Base-by-base conservation (phyloP, 2,888 invertebrate species). In the Agonum fuliginosum region DNA sequence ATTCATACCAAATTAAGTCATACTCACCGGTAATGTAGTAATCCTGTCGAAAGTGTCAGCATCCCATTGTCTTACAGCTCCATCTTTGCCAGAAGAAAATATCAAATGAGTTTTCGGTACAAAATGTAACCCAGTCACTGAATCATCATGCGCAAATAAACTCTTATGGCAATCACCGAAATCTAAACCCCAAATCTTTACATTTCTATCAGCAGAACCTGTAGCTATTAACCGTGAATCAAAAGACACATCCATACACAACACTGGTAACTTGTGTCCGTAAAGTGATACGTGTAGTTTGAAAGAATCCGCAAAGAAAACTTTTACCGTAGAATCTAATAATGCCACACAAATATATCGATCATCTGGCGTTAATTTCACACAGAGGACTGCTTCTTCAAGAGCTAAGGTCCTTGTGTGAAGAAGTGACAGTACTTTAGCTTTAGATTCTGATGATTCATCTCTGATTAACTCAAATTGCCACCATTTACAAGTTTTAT, bases 131-230 rank as follows among this genome's bases (percentile, higher is more conserved):
- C 94, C 92, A 78, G 96, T 97, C 6, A 99, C 93, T 0, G 97
- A 95, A 86, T 98, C 97, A 83, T 98, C 97, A 86, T 99, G 99
- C 0, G 98, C 98, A 86, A 98, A 97, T 81, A 99, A 90, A 0
- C 97, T 97, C 83, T 92, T 93, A 87, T 97, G 98, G 82, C 98
- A 98, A 86, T 99, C 98, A n/a, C 99, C 99, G 86, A 97, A 99
- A 87, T 99, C 98, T 88, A 99, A 90, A 34, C 99, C 99, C 99
- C 99, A 99, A 79, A 99, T 93, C 89, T 98, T 98, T 24, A 99
- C 91, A 86, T 96, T 98, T 43, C 97, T 91, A 88, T 99, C 99
- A 0, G 95, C 95, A 1, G 98, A 98, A 4, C 98, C 99, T 0
- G 99, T 98, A 6, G 93, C 95, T 80, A 99, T 94, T 20, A 99